These are phyloP conservation scores for Diarsia dahlii DNA, from an alignment of 2,888 invertebrate species.

Conservation along the genomic window DNA sequence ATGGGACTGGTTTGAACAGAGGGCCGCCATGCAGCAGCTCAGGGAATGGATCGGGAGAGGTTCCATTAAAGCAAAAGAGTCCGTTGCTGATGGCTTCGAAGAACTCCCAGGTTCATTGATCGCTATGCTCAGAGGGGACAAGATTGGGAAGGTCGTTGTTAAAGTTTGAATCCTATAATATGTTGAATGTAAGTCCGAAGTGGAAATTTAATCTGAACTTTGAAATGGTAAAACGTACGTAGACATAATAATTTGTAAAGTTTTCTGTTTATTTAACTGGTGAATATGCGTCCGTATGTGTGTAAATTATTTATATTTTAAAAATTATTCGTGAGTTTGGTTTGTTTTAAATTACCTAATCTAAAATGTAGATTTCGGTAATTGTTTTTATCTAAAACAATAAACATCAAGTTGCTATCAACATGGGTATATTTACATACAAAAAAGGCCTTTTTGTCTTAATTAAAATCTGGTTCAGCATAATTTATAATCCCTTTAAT, in stretches of 20 bases:
- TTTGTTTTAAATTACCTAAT: slow-evolving; percentile 23
- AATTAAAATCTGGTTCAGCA: background rate
- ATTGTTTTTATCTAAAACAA: slow-evolving; percentile 14
- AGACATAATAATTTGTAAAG: slow-evolving; percentile 31
- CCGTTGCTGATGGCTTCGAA: slow-evolving; percentile 74
- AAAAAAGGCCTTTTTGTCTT: background rate
- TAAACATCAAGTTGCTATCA: slow-evolving; percentile 9
- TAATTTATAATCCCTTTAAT: background rate
- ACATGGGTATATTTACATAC: slow-evolving; percentile 6
- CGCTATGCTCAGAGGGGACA: slow-evolving; percentile 69
- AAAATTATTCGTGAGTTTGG: slow-evolving; percentile 10
- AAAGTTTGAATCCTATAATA: slow-evolving; percentile 72
- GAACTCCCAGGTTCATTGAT: slow-evolving; percentile 72
- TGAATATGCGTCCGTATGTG: slow-evolving; percentile 1
- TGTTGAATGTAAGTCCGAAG: slow-evolving; percentile 45
- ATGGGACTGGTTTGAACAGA: slow-evolving; percentile 70
- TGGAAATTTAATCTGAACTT: slow-evolving; percentile 9
- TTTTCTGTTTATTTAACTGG: slow-evolving; percentile 49
- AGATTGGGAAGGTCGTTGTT: slow-evolving; percentile 72
- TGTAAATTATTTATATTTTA: background rate
- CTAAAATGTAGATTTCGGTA: slow-evolving; percentile 14
- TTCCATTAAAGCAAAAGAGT: slow-evolving; percentile 73
- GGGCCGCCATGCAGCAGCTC: slow-evolving; percentile 68
- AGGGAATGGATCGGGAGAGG: slow-evolving; percentile 72
- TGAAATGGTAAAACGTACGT: slow-evolving; percentile 28